Evolutionary conservation across 2,888 invertebrate genomes (phyloP).

Genomic region (Pantelozetes paolii): DNA sequence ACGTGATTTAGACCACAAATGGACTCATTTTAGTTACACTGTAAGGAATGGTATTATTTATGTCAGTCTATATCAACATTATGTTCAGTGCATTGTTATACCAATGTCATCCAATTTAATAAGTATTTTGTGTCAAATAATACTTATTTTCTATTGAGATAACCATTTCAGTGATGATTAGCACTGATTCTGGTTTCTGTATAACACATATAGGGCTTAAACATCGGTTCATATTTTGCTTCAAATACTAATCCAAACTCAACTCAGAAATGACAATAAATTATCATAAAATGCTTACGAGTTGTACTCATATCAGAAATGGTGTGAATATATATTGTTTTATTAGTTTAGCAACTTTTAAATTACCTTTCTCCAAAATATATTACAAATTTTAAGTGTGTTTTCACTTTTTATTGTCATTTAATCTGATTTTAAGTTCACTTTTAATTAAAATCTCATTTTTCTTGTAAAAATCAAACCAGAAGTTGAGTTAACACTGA

Average conservation of each 20-base stretch:
- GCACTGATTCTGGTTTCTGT: background rate
- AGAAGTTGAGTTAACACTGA: no score
- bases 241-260: background rate
- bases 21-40: conserved; percentile 14
- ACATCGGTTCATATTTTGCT: background rate
- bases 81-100: background rate
- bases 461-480: no score
- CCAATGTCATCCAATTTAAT: background rate
- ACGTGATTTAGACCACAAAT: conserved; percentile 33
- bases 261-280: conserved; percentile 2
- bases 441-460: no score
- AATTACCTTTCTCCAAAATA: no score
- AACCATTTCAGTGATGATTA: conserved; percentile 1
- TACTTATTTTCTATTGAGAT: background rate
- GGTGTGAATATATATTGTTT: background rate
- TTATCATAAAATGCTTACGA: background rate
- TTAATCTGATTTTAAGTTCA: no score
- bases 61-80: background rate
- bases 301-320: background rate
- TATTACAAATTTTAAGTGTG: no score
- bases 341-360: no score
- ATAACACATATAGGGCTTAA: background rate
- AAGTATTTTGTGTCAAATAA: conserved; percentile 13
- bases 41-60: conserved; percentile 9
- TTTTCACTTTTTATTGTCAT: no score